Evolutionary conservation across 2,797 vertebrate genomes (phyloP).

Genomic region (Malacoctenus gilli): DNA sequence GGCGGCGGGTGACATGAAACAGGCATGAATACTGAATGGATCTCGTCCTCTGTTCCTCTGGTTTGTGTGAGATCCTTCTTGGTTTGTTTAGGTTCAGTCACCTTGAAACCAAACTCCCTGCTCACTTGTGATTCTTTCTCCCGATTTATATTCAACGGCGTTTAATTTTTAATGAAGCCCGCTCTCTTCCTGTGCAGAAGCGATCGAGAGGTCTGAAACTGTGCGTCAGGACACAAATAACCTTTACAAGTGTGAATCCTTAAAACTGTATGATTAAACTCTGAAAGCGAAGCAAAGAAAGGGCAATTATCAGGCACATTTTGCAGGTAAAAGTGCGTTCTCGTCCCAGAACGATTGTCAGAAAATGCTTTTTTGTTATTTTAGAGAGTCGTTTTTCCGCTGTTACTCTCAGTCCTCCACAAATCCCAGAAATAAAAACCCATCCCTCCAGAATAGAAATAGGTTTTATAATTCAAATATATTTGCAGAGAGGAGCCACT

Average conservation of each 20-base stretch:
- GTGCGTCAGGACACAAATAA: not conserved
- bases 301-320: too few species aligned
- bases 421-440: not conserved
- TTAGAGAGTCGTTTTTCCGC: too few species aligned
- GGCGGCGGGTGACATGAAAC: not conserved
- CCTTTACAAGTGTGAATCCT: not conserved
- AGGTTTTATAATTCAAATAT: not conserved
- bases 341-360: too few species aligned
- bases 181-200: constrained; percentile 13
- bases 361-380: too few species aligned
- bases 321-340: too few species aligned
- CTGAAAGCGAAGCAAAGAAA: not conserved
- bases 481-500: constrained; percentile 10
- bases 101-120: constrained; percentile 15
- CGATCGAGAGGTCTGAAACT: too few species aligned
- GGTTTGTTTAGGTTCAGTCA: constrained; percentile 8
- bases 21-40: constrained; percentile 4
- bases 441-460: constrained; percentile 1
- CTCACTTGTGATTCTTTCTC: constrained; percentile 38
- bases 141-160: constrained; percentile 49
- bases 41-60: not conserved
- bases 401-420: too few species aligned
- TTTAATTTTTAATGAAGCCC: constrained; percentile 50
- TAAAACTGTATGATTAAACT: not conserved
- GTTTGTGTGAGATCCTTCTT: constrained; percentile 7